phyloP scores from a whole-genome alignment of 2,888 invertebrate species.

The Stenchaetothrips biformis region DNA sequence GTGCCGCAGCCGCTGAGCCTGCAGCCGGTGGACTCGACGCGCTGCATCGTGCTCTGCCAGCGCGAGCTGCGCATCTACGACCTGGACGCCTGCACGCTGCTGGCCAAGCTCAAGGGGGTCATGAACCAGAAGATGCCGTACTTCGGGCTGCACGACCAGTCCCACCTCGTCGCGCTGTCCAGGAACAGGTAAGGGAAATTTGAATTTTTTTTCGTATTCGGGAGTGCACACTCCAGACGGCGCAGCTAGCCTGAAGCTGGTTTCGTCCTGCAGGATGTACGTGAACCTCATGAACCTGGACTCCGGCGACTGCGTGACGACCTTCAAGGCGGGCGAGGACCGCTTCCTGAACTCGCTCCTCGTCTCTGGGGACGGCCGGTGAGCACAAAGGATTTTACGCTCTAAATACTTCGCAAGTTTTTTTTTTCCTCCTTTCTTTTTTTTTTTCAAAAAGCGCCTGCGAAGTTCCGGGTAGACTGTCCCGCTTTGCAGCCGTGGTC shows the following conservation, averaged over 20 bases:
- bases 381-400: no score
- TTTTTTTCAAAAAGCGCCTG: slow-evolving; percentile 7
- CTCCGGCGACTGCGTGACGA: slow-evolving; percentile 71
- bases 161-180: slow-evolving; percentile 75
- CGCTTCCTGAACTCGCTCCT: slow-evolving; percentile 81
- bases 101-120: slow-evolving; percentile 56
- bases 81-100: slow-evolving; percentile 61
- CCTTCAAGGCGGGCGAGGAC: slow-evolving; percentile 87
- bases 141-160: slow-evolving; percentile 75
- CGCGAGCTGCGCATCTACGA: slow-evolving; percentile 76
- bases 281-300: slow-evolving; percentile 51
- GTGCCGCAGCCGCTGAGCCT: slow-evolving; percentile 73
- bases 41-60: slow-evolving; percentile 74
- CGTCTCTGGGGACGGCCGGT: slow-evolving; percentile 83
- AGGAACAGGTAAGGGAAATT: no score
- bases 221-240: slow-evolving; percentile 86
- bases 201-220: no score
- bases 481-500: no score
- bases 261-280: slow-evolving; percentile 46
- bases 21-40: slow-evolving; percentile 68
- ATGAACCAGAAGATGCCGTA: slow-evolving; percentile 93
- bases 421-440: slow-evolving; percentile 10
- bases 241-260: slow-evolving; percentile 78
- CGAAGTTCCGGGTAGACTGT: no score
- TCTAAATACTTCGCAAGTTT: not conserved